Evolutionary conservation across 2,113 vertebrate species (phyloP).

Genomic region (Panthera tigris): DNA sequence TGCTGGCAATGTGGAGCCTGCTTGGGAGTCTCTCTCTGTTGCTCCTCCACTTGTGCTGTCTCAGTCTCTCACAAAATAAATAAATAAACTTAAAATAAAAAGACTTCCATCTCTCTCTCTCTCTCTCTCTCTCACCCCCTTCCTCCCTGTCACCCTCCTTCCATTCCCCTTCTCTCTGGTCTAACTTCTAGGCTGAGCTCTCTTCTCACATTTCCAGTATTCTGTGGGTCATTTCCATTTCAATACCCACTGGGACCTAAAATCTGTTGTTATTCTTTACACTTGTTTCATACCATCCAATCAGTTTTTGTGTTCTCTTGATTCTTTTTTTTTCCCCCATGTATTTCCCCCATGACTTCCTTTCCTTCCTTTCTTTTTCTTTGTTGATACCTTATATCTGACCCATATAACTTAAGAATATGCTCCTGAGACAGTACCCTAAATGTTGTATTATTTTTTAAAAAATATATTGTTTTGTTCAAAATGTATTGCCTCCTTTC

Average conservation of each 20-base stretch:
- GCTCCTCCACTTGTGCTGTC: too few relatives aligned
- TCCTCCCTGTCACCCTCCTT: fast-evolving
- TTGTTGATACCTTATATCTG: not conserved
- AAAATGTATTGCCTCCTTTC: not conserved
- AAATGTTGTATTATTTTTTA: not conserved
- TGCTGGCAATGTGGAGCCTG: too few relatives aligned
- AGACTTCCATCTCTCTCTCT: too few relatives aligned
- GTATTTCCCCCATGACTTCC: not conserved
- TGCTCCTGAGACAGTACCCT: not conserved
- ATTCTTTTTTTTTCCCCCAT: not conserved
- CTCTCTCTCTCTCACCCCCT: not conserved
- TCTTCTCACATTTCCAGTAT: not conserved
- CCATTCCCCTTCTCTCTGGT: not conserved
- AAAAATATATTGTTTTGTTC: not conserved
- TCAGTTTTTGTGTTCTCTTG: not conserved
- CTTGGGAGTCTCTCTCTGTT: too few relatives aligned
- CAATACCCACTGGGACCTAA: not conserved
- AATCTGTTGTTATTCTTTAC: not conserved
- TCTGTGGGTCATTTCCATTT: not conserved
- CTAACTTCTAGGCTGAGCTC: not conserved
- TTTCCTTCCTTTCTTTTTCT: not conserved
- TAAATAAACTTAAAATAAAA: too few relatives aligned
- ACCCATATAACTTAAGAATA: not conserved
- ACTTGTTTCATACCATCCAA: not conserved
- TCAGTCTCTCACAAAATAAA: too few relatives aligned